phyloP scores from a whole-genome alignment of 1,140 invertebrate genomes.

The Prorops nasuta region DNA sequence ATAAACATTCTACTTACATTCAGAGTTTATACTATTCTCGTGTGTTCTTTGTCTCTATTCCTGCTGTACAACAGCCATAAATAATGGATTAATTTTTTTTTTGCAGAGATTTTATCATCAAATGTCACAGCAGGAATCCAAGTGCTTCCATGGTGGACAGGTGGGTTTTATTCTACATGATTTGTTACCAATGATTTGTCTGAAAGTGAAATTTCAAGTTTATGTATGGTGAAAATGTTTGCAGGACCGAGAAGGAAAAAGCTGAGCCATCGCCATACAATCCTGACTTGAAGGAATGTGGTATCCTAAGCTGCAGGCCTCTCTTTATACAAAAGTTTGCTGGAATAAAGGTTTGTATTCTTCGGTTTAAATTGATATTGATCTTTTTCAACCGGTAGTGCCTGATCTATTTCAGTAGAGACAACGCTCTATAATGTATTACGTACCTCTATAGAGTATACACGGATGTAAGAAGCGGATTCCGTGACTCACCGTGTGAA shows the following conservation, averaged over 20 bases:
- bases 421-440: neutral
- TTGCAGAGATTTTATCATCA: conserved; percentile 62
- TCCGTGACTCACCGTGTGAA: neutral
- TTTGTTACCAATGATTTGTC: conserved; percentile 2
- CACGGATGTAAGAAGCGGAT: neutral
- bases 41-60: too few relatives aligned
- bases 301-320: conserved; percentile 78
- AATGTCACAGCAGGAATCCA: conserved; percentile 77
- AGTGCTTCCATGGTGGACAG: conserved; percentile 71
- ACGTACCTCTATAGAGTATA: neutral
- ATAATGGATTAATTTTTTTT: conserved; percentile 3
- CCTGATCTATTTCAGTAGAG: too few relatives aligned
- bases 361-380: too few relatives aligned
- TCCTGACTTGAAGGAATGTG: conserved; percentile 74
- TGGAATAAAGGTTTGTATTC: conserved; percentile 71
- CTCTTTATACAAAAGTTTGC: conserved; percentile 78
- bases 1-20: too few relatives aligned
- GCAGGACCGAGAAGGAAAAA: conserved; percentile 60
- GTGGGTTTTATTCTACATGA: conserved; percentile 40
- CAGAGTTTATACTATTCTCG: too few relatives aligned
- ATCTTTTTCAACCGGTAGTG: too few relatives aligned
- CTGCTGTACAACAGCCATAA: too few relatives aligned
- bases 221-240: conserved; percentile 36
- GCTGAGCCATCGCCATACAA: conserved; percentile 62
- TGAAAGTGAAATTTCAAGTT: conserved; percentile 15